Evolutionary conservation across 2,797 vertebrate genomes (phyloP), one percentile per base, ranked within the genome.

Genomic region (Martes flavigula): DNA sequence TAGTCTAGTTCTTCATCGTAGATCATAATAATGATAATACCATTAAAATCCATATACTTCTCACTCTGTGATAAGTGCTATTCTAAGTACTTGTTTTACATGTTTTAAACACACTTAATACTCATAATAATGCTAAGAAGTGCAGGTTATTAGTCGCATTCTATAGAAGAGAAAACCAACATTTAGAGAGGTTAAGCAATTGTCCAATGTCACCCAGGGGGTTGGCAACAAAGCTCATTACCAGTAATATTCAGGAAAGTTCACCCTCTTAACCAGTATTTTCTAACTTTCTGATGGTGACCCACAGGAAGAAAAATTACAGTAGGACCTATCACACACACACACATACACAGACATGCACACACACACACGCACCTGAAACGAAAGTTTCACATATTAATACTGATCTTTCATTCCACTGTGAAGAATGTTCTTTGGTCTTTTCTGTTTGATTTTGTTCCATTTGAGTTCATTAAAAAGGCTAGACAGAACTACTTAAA

Each of bases 81-180:
- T 70, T 62, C 5, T 68, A 94, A 75, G 46, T 66, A 82, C 7
- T 87, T 92, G 40, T 4, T 84, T 91, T 35, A 66, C 10, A 23
- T 43, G 13, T 87, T 77, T 70, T 87, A 87, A 91, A 58, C 30
- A 54, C 7, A 77, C 58, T 84, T 83, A 90, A 56, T 83, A 1
- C 27, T 78, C 38, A 83, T 35, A 25, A 64, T 60, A 54, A 87
- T 5, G 2, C 32, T 43, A 35, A 78, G 38, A 91, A 60, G 27
- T 84, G 10, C 35, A 11, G 30, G 21, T 30, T 73, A 27, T 79
- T 87, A 75, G 64, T 93, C 17, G 30, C 11, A 83, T 72, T 84
- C 89, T 81, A 78, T 60, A 89, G 43, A 92, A 91, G 40, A 93
- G 35, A 88, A 92, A 97, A 94, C 6, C 27, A 68, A 78, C 21